A percentile compares a stretch with the other conserved stretches of the same genome.
Conservation (phyloP, 2,888 invertebrate genomes). For the Cantharis rufa region DNA sequence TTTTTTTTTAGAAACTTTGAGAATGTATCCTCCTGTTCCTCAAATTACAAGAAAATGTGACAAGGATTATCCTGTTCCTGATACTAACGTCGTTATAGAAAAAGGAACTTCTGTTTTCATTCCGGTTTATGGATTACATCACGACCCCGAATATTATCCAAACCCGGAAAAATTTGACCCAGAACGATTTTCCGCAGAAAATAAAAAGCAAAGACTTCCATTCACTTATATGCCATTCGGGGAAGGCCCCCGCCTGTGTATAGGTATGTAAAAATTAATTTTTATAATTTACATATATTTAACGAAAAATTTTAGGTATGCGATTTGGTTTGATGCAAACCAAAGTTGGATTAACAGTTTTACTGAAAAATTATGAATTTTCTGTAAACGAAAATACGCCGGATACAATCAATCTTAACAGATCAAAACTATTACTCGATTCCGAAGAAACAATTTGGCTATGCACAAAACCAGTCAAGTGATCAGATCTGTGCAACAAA, state of each 20-base stretch:
- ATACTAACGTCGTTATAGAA: constrained; percentile 42
- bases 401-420: background rate
- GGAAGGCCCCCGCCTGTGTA: constrained; percentile 46
- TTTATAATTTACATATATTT: background rate
- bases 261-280: constrained; percentile 33
- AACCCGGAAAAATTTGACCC: constrained; percentile 65
- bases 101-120: constrained; percentile 44
- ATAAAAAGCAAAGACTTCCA: constrained; percentile 6
- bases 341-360: constrained; percentile 24
- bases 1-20: constrained; percentile 46
- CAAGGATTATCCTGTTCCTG: constrained; percentile 42
- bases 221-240: constrained; percentile 44
- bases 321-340: constrained; percentile 34
- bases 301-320: constrained; percentile 24
- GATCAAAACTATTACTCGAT: background rate
- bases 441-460: background rate
- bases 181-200: constrained; percentile 57
- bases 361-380: constrained; percentile 29
- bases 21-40: constrained; percentile 46
- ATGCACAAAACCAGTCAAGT: background rate
- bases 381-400: background rate
- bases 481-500: background rate
- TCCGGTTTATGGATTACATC: constrained; percentile 35
- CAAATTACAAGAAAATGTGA: constrained; percentile 33
- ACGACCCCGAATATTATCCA: constrained; percentile 34